Conservation (phyloP, 2,113 vertebrate species). For the Perca fluviatilis region DNA sequence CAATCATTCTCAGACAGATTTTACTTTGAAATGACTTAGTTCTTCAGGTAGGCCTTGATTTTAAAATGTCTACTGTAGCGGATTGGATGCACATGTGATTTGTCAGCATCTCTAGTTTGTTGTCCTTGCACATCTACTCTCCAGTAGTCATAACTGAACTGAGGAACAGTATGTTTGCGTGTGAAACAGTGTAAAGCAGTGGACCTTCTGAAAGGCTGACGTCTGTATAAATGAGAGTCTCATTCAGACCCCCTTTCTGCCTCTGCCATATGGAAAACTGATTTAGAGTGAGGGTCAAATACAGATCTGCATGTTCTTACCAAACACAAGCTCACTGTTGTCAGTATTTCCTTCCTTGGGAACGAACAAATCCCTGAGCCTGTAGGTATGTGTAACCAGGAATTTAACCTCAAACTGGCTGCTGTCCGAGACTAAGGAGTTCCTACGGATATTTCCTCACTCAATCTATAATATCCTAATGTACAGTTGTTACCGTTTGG, state of each 20-base stretch:
- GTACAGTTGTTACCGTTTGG: background rate
- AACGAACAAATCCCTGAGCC: slow-evolving; percentile 56
- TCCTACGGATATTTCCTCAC: background rate
- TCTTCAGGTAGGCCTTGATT: background rate
- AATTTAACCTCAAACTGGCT: slow-evolving; percentile 21
- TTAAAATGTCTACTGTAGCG: background rate
- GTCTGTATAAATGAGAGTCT: slow-evolving; percentile 42
- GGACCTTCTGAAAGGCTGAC: slow-evolving; percentile 25
- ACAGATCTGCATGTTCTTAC: slow-evolving; percentile 70
- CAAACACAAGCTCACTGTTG: slow-evolving; percentile 53
- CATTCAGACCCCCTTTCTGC: slow-evolving; percentile 42
- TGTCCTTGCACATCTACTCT: background rate
- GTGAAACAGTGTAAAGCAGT: slow-evolving; percentile 4
- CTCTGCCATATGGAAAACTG: slow-evolving; percentile 75
- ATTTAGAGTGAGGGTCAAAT: slow-evolving; percentile 59
- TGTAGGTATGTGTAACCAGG: slow-evolving; percentile 21
- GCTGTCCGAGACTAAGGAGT: background rate
- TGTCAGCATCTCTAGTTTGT: slow-evolving; percentile 7
- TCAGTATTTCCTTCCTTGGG: slow-evolving; percentile 60
- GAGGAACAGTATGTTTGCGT: background rate
- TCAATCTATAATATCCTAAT: background rate
- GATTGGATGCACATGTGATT: background rate
- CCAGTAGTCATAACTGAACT: background rate
- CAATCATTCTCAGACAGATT: background rate
- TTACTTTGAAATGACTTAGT: background rate